A percentile compares a stretch with the other conserved stretches of the same genome.
phyloP scores from a whole-genome alignment of 2,797 vertebrate genomes.

The Phyllotis vaccarum region DNA sequence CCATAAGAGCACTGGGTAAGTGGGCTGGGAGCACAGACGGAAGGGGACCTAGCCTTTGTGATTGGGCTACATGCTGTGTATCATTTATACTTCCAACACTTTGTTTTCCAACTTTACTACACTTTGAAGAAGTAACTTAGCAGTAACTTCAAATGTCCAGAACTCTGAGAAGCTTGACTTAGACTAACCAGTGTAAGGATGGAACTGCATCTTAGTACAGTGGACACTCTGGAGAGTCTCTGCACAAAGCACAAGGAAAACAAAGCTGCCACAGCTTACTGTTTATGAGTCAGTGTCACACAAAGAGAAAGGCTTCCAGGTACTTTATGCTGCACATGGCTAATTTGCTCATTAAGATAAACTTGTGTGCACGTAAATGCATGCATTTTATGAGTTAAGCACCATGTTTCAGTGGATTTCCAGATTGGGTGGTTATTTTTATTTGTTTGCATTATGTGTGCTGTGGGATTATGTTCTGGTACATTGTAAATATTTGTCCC shows the following conservation, averaged over 20 bases:
- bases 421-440: not conserved
- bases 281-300: not conserved
- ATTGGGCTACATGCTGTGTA: not conserved
- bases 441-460: not conserved
- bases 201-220: not conserved
- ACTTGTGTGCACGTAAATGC: not conserved
- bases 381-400: not conserved
- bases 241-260: not conserved
- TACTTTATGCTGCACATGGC: not conserved
- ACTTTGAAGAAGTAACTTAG: not conserved
- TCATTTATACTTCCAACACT: constrained; percentile 5
- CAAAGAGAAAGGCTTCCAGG: not conserved
- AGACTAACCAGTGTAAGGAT: not conserved
- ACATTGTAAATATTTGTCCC: too few relatives aligned
- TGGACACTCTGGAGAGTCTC: not conserved
- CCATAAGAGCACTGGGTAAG: constrained; percentile 45
- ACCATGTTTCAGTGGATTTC: not conserved
- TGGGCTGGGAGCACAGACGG: not conserved
- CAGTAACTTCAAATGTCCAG: not conserved
- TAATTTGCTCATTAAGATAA: not conserved
- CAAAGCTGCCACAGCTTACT: not conserved
- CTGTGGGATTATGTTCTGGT: too few relatives aligned
- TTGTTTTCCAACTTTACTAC: not conserved
- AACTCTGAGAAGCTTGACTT: not conserved
- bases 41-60: constrained; percentile 29